Conservation (phyloP, 92 coral and sea anemone species). For the Porites rus region DNA sequence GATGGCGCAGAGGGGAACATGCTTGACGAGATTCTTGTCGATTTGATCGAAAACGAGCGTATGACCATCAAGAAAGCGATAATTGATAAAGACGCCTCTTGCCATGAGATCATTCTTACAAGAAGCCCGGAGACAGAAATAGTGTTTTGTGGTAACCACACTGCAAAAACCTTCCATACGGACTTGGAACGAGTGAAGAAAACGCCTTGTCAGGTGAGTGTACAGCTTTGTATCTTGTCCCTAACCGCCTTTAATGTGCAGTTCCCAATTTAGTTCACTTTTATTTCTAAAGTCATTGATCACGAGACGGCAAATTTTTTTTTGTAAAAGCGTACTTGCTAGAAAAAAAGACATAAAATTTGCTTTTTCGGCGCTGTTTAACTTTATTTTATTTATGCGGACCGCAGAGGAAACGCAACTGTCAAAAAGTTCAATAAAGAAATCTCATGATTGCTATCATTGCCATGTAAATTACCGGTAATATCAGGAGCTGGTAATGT, state of each 20-base stretch:
- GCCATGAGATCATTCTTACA: constrained; percentile 48
- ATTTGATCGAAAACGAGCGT: constrained; percentile 8
- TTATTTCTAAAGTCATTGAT: no score
- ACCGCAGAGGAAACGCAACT: no score
- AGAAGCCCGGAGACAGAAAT: constrained; percentile 57
- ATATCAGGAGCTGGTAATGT: no score
- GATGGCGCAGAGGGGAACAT: constrained; percentile 62
- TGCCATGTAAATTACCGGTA: no score
- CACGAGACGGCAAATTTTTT: background rate
- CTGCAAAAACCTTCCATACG: constrained; percentile 57
- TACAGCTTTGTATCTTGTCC: background rate
- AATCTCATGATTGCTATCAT: no score
- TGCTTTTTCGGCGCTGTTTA: no score
- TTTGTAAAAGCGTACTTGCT: no score
- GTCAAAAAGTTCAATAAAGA: no score
- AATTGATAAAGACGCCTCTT: constrained; percentile 49
- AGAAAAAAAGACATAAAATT: no score
- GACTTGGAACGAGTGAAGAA: constrained; percentile 59
- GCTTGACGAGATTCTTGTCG: constrained; percentile 58
- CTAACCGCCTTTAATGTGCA: no score
- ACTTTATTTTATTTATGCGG: no score
- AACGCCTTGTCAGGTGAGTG: constrained; percentile 22
- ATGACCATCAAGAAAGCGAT: constrained; percentile 18
- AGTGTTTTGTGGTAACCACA: constrained; percentile 61
- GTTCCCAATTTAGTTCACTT: no score